Evolutionary conservation across 2,797 vertebrate species (phyloP).

Genomic region (Urocyon cinereoargenteus): DNA sequence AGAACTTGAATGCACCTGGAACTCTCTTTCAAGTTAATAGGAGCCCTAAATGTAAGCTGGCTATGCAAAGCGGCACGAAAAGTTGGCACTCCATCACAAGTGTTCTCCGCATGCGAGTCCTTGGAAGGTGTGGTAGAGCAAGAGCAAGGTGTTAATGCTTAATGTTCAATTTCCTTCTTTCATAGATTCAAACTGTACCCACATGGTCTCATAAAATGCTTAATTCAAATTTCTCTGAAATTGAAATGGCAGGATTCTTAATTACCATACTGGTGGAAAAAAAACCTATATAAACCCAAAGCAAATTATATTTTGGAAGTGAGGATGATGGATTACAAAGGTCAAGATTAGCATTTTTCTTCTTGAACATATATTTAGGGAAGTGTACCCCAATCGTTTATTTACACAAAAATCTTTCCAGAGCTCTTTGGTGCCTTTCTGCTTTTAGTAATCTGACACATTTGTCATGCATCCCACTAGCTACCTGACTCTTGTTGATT

Average conservation of each 20-base stretch:
- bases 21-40: slow-evolving; percentile 80
- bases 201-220: slow-evolving; percentile 73
- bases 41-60: slow-evolving; percentile 61
- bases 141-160: slow-evolving; percentile 34
- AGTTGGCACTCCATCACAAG: slow-evolving; percentile 64
- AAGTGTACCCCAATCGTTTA: background rate
- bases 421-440: background rate
- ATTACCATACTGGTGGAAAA: slow-evolving; percentile 52
- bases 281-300: slow-evolving; percentile 49
- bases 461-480: background rate
- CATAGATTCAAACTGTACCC: slow-evolving; percentile 51
- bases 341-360: background rate
- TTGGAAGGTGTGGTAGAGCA: slow-evolving; percentile 4
- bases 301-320: slow-evolving; percentile 43
- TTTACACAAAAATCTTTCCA: background rate
- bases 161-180: slow-evolving; percentile 74
- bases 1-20: slow-evolving; percentile 73
- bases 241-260: slow-evolving; percentile 53
- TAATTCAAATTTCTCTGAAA: slow-evolving; percentile 72
- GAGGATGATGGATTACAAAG: background rate
- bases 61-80: background rate
- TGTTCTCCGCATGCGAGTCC: background rate
- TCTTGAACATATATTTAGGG: slow-evolving; percentile 10
- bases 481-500: background rate
- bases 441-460: background rate